Evolutionary conservation across 2,888 invertebrate genomes (phyloP), one percentile per base, ranked within the genome.

Genomic region (Cheilosia vernalis): DNA sequence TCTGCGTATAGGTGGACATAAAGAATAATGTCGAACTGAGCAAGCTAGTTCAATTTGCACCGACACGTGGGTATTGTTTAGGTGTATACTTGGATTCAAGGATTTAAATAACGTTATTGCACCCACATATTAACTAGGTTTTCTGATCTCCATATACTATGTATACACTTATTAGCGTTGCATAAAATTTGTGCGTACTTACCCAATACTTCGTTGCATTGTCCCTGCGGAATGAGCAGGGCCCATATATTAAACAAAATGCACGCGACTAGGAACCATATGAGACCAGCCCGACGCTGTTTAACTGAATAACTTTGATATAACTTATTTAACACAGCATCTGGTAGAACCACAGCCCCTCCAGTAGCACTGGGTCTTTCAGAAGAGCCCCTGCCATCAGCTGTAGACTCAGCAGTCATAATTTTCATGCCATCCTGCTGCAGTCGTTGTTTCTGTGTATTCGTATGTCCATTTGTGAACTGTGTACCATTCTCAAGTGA

Each of bases 261-360:
- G 61, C 95, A 94, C 66, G 95, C 94, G 47, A 94, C 91, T 19
- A 95, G 92, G 91, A 95, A 96, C 91, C 95, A 95, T 90, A 94
- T 94, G 53, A 96, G 92, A 40, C 95, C 96, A 58, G 94, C 94
- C 60, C 95, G 93, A 88, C 95, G 94, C 90, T 96, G 96, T 89
- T 95, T 95, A 56, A 95, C 93, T 88, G 95, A 95, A 91, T 96
- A 96, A 84, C 94, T 94, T 88, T 95, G 95, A 90, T 96, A 96
- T 5, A 96, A 93, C 88, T 94, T 93, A 89, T 96, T 95, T 87
- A 96, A 92, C 64, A 95, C 94, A 9, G 93, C 93, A 89, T 94
- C 95, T 42, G 94, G 91, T 30, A 92, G 88, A 40, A 89, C 89
- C 49, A 92, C 91, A 53, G 90, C 89, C 58, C 89, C 89, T 15